Conservation (phyloP, 1,140 invertebrate species). For the Drosophila sucinea region DNA sequence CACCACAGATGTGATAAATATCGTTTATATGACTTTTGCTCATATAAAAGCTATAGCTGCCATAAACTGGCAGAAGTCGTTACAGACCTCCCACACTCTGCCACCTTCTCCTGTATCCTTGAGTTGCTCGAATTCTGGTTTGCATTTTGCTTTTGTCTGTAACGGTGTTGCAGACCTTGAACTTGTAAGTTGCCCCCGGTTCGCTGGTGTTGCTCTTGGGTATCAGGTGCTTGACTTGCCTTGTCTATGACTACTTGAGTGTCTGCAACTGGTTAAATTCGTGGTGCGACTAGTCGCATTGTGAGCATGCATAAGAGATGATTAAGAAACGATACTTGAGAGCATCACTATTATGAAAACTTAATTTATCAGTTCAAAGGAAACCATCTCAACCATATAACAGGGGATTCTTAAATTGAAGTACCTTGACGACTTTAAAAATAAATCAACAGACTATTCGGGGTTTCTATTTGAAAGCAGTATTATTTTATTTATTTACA, state of each 20-base stretch:
- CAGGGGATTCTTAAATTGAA: too few relatives aligned
- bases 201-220: slow-evolving; percentile 16
- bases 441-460: too few relatives aligned
- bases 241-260: neutral
- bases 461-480: too few relatives aligned
- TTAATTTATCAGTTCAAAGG: neutral
- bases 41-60: slow-evolving; percentile 38
- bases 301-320: neutral
- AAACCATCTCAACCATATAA: neutral
- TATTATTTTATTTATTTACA: too few relatives aligned
- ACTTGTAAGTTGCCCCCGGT: slow-evolving; percentile 54
- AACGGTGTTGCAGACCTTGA: slow-evolving; percentile 60
- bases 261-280: slow-evolving; percentile 13
- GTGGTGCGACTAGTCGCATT: neutral
- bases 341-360: neutral
- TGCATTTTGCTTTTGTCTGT: slow-evolving; percentile 24
- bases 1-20: slow-evolving; percentile 31
- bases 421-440: too few relatives aligned
- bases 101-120: slow-evolving; percentile 43
- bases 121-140: slow-evolving; percentile 30
- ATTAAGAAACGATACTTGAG: neutral
- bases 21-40: slow-evolving; percentile 43
- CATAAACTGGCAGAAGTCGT: slow-evolving; percentile 30
- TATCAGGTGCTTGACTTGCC: slow-evolving; percentile 25
- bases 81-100: neutral